Base-by-base conservation (phyloP, 2,113 vertebrate species). In the Plestiodon gilberti region DNA sequence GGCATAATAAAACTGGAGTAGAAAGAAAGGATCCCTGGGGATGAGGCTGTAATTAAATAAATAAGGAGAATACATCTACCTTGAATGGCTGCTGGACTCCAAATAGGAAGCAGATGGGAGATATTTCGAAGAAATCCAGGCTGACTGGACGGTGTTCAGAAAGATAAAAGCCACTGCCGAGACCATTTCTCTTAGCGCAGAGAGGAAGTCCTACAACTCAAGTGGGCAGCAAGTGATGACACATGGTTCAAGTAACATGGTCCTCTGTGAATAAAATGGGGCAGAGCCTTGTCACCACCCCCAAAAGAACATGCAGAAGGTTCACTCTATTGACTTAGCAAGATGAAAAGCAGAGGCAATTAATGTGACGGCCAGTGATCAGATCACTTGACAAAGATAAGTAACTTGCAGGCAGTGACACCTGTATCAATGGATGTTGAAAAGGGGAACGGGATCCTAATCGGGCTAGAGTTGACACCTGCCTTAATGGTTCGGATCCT, bases 41-140 rank as follows among this genome's bases (percentile, higher is more conserved):
- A 71, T 90, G 85, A 81, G 89, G 61, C 71, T 48, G 74, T 90
- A 93, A 95, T 93, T 94, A 92, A 93, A 89, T 87, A 88, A 91
- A 94, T 78, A 89, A 86, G 89, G 90, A 88, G 86, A 89, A 84
- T 88, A 3, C n/a, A 78, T 88, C 89, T 91, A 95, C 91, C 93
- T 94, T 93, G 91, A 94, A 95, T 92, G 90, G 20, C 57, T 79
- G 71, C 81, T 89, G 6, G 1, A 87, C 69, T 86, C 57, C 85
- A 94, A 94, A 95, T 94, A 0, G 1, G 93, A 94, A 93, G 92
- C 95, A 95, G 93, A 94, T 94, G 95, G 91, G 61, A 92, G 76
- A 89, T 78, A 69, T 88, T 94, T 86, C 86, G 75, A 81, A 90
- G 83, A 94, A 91, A 88, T 70, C 89, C 86, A 87, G 85, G 28